Conservation (phyloP, 2,797 vertebrate species). For the Myripristis jacobus region DNA sequence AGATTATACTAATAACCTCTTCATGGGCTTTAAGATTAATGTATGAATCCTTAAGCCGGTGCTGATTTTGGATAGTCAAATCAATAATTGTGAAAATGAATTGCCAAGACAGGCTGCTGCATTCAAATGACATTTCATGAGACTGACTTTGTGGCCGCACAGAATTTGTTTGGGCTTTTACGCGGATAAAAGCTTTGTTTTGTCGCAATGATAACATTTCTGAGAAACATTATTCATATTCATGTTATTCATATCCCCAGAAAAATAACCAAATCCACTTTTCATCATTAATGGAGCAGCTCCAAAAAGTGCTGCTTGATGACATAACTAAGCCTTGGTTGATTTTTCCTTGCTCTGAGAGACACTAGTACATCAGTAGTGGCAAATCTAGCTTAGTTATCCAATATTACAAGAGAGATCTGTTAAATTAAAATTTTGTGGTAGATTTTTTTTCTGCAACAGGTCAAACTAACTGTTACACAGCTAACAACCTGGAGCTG, state of each 20-base stretch:
- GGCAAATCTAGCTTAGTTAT: slow-evolving; percentile 17
- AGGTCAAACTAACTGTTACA: no score
- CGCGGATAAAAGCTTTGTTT: background rate
- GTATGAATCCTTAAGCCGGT: background rate
- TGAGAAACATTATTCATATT: no score
- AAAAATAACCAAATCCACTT: background rate
- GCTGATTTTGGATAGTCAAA: background rate
- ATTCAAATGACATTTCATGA: background rate
- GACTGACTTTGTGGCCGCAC: background rate
- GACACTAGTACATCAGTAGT: background rate
- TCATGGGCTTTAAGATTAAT: background rate
- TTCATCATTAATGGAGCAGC: background rate
- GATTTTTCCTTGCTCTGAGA: background rate
- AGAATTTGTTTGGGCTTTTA: background rate
- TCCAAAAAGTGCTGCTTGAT: background rate
- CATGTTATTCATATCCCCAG: background rate
- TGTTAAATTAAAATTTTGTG: slow-evolving; percentile 5
- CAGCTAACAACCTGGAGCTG: slow-evolving; percentile 14
- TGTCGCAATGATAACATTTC: background rate
- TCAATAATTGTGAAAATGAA: background rate
- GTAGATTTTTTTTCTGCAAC: no score
- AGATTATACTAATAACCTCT: no score
- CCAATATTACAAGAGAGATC: slow-evolving; percentile 9
- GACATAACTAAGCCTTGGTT: background rate
- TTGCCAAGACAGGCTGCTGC: background rate